Conservation (phyloP, 2,888 invertebrate genomes). For the Yponomeuta sedellus region DNA sequence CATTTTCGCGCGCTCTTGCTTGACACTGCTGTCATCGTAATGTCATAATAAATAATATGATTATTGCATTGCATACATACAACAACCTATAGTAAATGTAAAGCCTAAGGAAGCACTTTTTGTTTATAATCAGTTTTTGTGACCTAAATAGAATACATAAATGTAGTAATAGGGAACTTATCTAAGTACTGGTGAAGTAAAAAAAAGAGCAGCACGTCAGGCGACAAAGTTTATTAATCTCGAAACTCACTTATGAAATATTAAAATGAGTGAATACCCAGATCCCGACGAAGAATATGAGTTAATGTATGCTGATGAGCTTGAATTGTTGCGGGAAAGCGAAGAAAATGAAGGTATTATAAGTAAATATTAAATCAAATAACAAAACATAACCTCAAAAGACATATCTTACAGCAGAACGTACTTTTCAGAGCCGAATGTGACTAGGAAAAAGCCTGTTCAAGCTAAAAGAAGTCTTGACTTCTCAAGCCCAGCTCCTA, state of each 20-base stretch:
- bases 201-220: too few relatives aligned
- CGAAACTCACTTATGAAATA: not conserved
- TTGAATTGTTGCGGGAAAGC: constrained; percentile 78
- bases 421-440: constrained; percentile 40
- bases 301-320: constrained; percentile 82
- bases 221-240: too few relatives aligned
- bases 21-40: too few relatives aligned
- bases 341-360: constrained; percentile 55
- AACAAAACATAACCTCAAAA: constrained; percentile 9
- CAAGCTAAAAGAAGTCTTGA: constrained; percentile 63
- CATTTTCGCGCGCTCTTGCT: too few relatives aligned
- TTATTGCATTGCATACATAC: too few relatives aligned
- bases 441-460: constrained; percentile 37
- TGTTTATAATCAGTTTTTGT: too few relatives aligned
- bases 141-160: too few relatives aligned
- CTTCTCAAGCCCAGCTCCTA: constrained; percentile 49
- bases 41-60: too few relatives aligned
- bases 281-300: constrained; percentile 81
- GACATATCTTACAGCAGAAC: constrained; percentile 12
- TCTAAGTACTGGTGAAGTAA: too few relatives aligned
- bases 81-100: too few relatives aligned
- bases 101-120: too few relatives aligned
- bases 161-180: too few relatives aligned
- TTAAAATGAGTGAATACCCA: constrained; percentile 71
- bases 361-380: not conserved